Evolutionary conservation across 2,113 vertebrate species (phyloP).

Genomic region (Nansenia antarctica): DNA sequence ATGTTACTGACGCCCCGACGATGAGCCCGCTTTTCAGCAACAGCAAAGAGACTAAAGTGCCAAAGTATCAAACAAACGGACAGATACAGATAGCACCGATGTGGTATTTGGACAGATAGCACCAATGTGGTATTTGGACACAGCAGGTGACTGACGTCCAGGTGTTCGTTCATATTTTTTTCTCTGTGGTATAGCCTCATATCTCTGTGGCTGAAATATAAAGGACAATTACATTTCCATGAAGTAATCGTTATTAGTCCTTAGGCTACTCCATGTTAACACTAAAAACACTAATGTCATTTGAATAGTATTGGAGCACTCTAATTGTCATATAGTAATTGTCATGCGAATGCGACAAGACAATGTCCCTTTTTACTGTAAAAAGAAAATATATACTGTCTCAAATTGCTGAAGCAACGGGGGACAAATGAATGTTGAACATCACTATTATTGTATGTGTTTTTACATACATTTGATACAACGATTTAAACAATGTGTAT

Average conservation of each 20-base stretch:
- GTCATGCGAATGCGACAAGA: constrained; percentile 31
- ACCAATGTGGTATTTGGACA: constrained; percentile 24
- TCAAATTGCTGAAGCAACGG: constrained; percentile 40
- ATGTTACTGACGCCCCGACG: neutral
- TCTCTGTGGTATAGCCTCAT: constrained; percentile 24
- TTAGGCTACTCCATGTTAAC: constrained; percentile 41
- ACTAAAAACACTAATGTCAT: constrained; percentile 48
- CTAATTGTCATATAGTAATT: constrained; percentile 40
- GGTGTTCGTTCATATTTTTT: constrained; percentile 18
- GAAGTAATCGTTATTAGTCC: constrained; percentile 36
- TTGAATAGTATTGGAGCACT: constrained; percentile 35
- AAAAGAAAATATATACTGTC: constrained; percentile 3
- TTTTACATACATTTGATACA: constrained; percentile 55
- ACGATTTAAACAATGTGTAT: constrained; percentile 34
- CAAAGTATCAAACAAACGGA: neutral
- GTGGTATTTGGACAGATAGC: neutral
- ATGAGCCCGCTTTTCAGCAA: neutral
- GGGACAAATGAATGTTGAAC: constrained; percentile 32
- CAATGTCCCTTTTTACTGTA: constrained; percentile 30
- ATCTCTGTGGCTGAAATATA: constrained; percentile 6
- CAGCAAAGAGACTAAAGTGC: neutral
- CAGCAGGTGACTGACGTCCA: constrained; percentile 28
- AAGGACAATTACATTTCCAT: constrained; percentile 32
- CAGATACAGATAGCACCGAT: neutral
- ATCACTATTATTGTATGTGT: constrained; percentile 56